Percentiles rank a stretch among this genome's conserved stretches.
Evolutionary conservation across 2,888 invertebrate species (phyloP).

Genomic region (Lithosia quadra): DNA sequence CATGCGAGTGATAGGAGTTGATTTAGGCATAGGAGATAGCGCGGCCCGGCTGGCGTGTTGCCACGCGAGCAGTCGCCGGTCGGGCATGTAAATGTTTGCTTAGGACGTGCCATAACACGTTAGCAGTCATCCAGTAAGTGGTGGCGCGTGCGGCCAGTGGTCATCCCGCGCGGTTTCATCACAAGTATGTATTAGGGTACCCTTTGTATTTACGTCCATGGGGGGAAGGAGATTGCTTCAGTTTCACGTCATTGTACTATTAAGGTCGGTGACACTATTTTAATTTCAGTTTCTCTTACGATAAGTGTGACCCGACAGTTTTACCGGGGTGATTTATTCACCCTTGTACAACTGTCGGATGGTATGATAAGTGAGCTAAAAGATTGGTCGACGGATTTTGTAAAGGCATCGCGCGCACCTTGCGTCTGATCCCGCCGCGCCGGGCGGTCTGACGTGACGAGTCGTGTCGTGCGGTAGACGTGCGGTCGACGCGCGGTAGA

Average conservation of each 20-base stretch:
- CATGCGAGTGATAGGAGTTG: conserved; percentile 69
- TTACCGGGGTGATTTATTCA: conserved; percentile 16
- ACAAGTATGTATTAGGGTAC: conserved; percentile 57
- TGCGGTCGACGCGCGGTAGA: no score
- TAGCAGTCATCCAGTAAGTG: conserved; percentile 23
- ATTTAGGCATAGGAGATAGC: conserved; percentile 55
- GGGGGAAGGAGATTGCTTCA: conserved; percentile 48
- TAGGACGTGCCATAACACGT: conserved; percentile 72
- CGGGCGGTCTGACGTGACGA: no score
- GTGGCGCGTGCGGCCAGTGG: conserved; percentile 5
- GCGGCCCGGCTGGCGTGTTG: conserved; percentile 42
- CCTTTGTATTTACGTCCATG: conserved; percentile 65
- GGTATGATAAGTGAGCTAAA: conserved; percentile 48
- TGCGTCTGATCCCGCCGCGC: conserved; percentile 10
- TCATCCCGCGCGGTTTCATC: conserved; percentile 37
- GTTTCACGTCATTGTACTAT: conserved; percentile 42
- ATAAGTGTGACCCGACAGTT: conserved; percentile 40
- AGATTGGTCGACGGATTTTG: conserved; percentile 39
- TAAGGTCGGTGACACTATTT: conserved; percentile 33
- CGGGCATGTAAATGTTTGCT: conserved; percentile 49
- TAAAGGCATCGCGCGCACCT: conserved; percentile 39
- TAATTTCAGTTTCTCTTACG: conserved; percentile 47
- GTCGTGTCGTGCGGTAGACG: no score
- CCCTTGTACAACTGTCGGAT: conserved; percentile 24
- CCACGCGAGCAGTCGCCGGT: conserved; percentile 11